phyloP scores from a whole-genome alignment of 92 coral and sea anemone genomes.

The Micromussa lordhowensis region DNA sequence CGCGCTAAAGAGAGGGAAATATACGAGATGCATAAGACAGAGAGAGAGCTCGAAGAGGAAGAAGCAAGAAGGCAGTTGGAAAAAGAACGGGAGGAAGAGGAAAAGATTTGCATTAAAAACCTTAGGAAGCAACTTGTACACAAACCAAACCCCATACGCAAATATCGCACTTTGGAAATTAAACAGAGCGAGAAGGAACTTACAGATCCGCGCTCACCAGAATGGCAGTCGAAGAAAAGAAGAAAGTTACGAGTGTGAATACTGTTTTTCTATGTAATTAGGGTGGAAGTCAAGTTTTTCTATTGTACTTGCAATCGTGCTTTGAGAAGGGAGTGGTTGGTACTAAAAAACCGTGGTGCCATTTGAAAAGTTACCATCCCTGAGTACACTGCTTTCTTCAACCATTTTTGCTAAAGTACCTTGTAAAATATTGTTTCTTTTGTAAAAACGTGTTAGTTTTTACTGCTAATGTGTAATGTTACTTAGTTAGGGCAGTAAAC shows the following conservation, averaged over 20 bases:
- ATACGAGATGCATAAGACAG: constrained; percentile 79
- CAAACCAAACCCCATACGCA: constrained; percentile 90
- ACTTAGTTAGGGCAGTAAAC: not conserved
- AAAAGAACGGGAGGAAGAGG: constrained; percentile 82
- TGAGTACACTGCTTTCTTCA: not conserved
- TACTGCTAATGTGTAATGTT: not conserved
- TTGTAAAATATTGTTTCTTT: not conserved
- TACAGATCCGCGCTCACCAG: constrained; percentile 87
- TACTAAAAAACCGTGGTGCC: not conserved
- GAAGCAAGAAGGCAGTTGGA: constrained; percentile 69
- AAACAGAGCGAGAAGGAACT: constrained; percentile 79
- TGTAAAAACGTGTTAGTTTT: not conserved
- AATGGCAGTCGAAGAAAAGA: constrained; percentile 80
- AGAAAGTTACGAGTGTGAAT: constrained; percentile 62
- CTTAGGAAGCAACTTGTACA: constrained; percentile 92
- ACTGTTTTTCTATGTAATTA: no score
- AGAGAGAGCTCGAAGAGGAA: constrained; percentile 75
- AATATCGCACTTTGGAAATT: constrained; percentile 72
- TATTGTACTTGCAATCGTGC: not conserved
- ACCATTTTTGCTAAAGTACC: not conserved
- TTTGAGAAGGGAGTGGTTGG: not conserved
- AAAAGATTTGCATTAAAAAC: constrained; percentile 56
- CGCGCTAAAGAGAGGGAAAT: constrained; percentile 88
- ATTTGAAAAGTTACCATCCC: not conserved
- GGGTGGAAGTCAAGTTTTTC: not conserved